These are phyloP conservation scores for Cyphomyrus plagiostoma DNA, from an alignment of 2,113 vertebrate genomes.

Conservation along the genomic window DNA sequence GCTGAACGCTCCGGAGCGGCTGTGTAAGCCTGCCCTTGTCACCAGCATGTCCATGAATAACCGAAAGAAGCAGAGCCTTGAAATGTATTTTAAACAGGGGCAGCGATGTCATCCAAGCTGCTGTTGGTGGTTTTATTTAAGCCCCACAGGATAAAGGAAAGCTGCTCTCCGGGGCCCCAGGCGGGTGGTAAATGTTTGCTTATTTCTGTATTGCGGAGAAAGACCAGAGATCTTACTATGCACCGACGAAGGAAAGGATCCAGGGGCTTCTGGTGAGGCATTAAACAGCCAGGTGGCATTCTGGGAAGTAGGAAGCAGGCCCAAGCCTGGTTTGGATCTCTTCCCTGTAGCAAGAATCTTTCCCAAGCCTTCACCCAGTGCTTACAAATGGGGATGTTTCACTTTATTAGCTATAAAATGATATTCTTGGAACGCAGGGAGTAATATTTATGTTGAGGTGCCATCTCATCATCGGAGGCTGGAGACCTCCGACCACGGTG, in stretches of 20 bases:
- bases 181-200: neutral
- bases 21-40: neutral
- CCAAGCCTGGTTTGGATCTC: neutral
- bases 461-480: neutral
- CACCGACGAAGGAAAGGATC: neutral
- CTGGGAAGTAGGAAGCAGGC: neutral
- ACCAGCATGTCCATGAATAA: neutral
- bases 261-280: neutral
- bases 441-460: neutral
- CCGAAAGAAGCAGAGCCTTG: neutral
- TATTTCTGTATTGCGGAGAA: neutral
- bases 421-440: neutral
- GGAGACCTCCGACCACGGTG: neutral
- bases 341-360: neutral
- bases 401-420: neutral
- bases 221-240: neutral
- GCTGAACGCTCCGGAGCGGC: neutral
- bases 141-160: neutral
- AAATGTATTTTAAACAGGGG: neutral
- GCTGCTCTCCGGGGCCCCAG: neutral
- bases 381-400: neutral
- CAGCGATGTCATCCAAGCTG: neutral
- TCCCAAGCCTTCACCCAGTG: neutral
- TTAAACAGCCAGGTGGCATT: neutral
- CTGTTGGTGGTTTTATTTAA: neutral